Conservation (phyloP, 1,140 invertebrate species). For the Leguminivora glycinivorella region DNA sequence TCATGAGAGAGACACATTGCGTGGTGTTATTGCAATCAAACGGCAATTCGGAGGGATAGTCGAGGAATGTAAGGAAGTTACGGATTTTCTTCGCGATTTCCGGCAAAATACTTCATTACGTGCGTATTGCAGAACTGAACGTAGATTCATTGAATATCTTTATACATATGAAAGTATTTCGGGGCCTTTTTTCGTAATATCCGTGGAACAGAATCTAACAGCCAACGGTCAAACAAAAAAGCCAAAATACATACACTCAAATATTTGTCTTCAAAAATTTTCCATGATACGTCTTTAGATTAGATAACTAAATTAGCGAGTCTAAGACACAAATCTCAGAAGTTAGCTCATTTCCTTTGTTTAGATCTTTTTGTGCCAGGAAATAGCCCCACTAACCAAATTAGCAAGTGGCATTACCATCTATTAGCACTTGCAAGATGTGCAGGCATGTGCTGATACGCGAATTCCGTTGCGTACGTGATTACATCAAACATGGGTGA, state of each 20-base stretch:
- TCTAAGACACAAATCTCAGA: background rate
- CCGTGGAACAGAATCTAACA: background rate
- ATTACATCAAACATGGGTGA: conserved; percentile 34
- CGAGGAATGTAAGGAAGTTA: background rate
- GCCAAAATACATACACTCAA: no score
- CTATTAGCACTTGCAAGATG: conserved; percentile 16
- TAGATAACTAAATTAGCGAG: background rate
- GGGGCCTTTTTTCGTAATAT: background rate
- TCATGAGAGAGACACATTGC: no score
- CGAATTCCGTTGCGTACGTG: conserved; percentile 27
- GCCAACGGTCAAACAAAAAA: no score
- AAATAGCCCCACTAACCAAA: conserved; percentile 6
- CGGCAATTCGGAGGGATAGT: background rate
- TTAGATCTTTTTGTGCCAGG: background rate
- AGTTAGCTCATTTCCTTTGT: background rate
- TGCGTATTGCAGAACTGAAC: background rate
- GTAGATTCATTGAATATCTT: background rate
- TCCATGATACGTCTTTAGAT: no score
- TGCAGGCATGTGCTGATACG: conserved; percentile 17
- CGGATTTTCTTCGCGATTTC: background rate
- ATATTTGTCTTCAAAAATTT: no score
- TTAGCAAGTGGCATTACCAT: background rate
- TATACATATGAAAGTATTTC: background rate
- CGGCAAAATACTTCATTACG: background rate
- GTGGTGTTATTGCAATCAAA: background rate